These are phyloP conservation scores for Oreochromis spilurus DNA, from an alignment of 2,113 vertebrate genomes.

Conservation along the genomic window DNA sequence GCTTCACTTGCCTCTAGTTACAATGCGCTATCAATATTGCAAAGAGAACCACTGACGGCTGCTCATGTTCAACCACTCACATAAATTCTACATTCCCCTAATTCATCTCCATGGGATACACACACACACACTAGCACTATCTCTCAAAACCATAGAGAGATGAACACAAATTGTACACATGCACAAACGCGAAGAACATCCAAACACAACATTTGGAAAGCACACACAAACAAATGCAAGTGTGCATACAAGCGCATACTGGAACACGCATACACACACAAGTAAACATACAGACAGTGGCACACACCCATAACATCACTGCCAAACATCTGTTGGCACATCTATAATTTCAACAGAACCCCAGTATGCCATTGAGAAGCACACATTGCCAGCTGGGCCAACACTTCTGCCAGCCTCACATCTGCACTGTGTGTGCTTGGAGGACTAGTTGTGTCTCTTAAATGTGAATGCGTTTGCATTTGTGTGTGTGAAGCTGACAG, in stretches of 20 bases:
- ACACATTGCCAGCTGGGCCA: conserved; percentile 54
- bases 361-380: conserved; percentile 51
- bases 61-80: conserved; percentile 48
- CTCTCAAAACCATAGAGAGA: background rate
- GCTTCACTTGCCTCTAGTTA: conserved; percentile 35
- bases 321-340: conserved; percentile 68
- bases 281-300: conserved; percentile 32
- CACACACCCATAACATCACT: conserved; percentile 28
- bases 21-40: conserved; percentile 56
- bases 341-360: conserved; percentile 63
- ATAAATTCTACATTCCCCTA: conserved; percentile 47
- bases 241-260: background rate
- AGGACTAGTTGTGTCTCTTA: background rate
- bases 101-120: conserved; percentile 21
- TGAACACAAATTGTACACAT: background rate
- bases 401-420: conserved; percentile 51
- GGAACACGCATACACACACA: conserved; percentile 4
- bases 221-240: conserved; percentile 9
- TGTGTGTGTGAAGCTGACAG: conserved; percentile 1
- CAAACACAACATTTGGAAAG: background rate
- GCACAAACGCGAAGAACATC: background rate
- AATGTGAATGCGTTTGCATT: background rate
- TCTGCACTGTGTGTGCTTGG: conserved; percentile 34
- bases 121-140: background rate
- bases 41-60: conserved; percentile 40